Percentiles rank a stretch among this genome's conserved stretches.
Conservation (phyloP, 2,113 vertebrate species). For the Ciconia stormi region DNA sequence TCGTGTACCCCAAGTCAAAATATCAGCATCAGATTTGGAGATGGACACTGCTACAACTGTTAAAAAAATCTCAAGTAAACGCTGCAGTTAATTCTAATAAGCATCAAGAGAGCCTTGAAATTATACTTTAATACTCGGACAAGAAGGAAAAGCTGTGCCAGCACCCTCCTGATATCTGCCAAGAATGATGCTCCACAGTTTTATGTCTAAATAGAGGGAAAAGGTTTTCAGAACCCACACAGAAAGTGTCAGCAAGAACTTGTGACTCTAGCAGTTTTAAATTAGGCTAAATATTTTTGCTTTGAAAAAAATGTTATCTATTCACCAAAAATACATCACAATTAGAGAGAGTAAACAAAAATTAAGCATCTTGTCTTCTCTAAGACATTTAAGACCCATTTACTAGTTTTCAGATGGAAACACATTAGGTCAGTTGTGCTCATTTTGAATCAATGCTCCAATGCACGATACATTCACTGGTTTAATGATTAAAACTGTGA, state of each 20-base stretch:
- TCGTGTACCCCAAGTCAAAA: not conserved
- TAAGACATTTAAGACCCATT: not conserved
- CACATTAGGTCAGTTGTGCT: not conserved
- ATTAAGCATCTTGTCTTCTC: not conserved
- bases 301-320: not conserved
- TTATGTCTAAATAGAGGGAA: not conserved
- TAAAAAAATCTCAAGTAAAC: not conserved
- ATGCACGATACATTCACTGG: not conserved
- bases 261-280: not conserved
- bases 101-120: not conserved
- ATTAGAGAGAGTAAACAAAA: not conserved
- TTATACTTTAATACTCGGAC: not conserved
- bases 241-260: not conserved
- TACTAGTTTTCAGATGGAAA: not conserved
- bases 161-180: not conserved
- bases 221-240: not conserved
- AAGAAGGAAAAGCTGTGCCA: not conserved
- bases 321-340: not conserved
- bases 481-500: not conserved
- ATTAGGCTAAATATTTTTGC: not conserved
- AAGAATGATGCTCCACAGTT: not conserved
- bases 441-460: not conserved
- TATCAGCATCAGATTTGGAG: not conserved
- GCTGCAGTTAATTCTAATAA: not conserved
- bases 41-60: not conserved